A percentile compares a stretch with the other conserved stretches of the same genome.
Conservation (phyloP, 2,888 invertebrate genomes). For the Hololepta plana region DNA sequence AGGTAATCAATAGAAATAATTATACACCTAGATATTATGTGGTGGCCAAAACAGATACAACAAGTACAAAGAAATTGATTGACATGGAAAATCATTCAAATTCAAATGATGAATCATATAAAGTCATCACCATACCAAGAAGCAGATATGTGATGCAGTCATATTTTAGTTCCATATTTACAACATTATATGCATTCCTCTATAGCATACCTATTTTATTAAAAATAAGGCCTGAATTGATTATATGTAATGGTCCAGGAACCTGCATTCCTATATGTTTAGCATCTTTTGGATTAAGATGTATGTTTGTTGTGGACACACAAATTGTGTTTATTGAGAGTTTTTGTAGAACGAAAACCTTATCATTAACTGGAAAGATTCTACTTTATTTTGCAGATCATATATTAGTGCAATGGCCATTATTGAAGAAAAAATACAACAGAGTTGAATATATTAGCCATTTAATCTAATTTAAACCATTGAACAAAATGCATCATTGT, state of each 20-base stretch:
- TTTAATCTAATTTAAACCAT: conserved; percentile 45
- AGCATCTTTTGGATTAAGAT: conserved; percentile 54
- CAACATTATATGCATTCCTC: conserved; percentile 56
- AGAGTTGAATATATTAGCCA: conserved; percentile 62
- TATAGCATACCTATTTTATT: conserved; percentile 50
- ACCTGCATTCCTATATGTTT: conserved; percentile 87
- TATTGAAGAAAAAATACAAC: conserved; percentile 44
- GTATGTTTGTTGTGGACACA: conserved; percentile 43
- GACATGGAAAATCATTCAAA: conserved; percentile 26
- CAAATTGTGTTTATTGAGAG: conserved; percentile 88
- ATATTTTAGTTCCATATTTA: conserved; percentile 58
- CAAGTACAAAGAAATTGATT: conserved; percentile 51
- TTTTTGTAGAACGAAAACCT: conserved; percentile 74
- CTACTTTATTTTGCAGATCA: conserved; percentile 68
- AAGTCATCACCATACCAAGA: conserved; percentile 50
- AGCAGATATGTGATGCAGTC: conserved; percentile 80
- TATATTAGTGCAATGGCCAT: conserved; percentile 87
- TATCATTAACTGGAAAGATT: conserved; percentile 81
- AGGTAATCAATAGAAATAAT: conserved; percentile 37
- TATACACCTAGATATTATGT: conserved; percentile 64
- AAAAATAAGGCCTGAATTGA: conserved; percentile 54
- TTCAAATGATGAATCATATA: conserved; percentile 23
- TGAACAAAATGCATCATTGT: too few relatives aligned
- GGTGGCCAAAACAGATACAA: conserved; percentile 57
- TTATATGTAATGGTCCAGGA: conserved; percentile 91